Evolutionary conservation across 2,888 invertebrate species (phyloP).

Genomic region (Torymus auratus): DNA sequence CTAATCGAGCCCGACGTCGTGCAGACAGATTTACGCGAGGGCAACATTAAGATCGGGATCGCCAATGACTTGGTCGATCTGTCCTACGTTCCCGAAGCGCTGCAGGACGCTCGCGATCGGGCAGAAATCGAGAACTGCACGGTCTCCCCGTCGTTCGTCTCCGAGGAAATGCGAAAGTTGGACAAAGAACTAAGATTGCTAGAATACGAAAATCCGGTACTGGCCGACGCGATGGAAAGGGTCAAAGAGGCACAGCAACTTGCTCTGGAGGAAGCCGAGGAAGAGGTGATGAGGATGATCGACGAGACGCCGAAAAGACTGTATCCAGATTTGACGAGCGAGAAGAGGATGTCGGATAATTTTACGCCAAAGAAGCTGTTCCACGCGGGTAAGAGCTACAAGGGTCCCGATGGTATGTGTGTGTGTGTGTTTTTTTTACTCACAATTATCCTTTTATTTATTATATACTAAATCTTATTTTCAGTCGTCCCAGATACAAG

Average conservation of each 20-base stretch:
- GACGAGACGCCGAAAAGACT: constrained; percentile 42
- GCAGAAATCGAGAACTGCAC: not conserved
- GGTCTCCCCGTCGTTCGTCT: constrained; percentile 29
- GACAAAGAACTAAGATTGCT: constrained; percentile 22
- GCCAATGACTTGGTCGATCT: not conserved
- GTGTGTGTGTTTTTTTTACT: too few species aligned
- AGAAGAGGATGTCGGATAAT: constrained; percentile 23
- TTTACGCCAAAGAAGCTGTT: constrained; percentile 41
- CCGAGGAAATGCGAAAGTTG: constrained; percentile 36
- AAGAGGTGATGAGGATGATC: not conserved
- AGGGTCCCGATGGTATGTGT: not conserved
- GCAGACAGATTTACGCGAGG: constrained; percentile 1
- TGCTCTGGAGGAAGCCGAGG: not conserved
- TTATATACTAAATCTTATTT: too few species aligned
- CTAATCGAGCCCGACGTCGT: constrained; percentile 52
- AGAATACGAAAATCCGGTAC: too few species aligned
- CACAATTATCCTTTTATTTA: too few species aligned
- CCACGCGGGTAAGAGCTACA: not conserved
- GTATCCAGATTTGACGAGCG: constrained; percentile 22
- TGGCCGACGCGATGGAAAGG: too few species aligned
- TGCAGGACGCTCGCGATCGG: not conserved
- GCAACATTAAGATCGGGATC: not conserved
- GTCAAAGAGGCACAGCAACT: too few species aligned
- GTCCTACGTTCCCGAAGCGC: constrained; percentile 18
- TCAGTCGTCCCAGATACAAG: too few species aligned